Evolutionary conservation across 2,888 invertebrate genomes (phyloP).

Genomic region (Drosophila subsilvestris): DNA sequence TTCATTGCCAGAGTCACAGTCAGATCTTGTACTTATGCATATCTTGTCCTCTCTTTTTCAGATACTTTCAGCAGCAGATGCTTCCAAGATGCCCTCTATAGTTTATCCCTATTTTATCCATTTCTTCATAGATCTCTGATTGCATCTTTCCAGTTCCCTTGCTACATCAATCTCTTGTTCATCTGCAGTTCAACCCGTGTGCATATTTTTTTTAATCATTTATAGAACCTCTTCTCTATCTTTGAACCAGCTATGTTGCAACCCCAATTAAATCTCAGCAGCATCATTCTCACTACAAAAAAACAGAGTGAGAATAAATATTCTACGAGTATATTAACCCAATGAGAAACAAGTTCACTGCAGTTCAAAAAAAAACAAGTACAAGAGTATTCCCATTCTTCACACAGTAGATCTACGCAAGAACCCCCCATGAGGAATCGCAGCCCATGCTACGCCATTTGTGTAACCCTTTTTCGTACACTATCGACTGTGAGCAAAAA

Average conservation of each 20-base stretch:
- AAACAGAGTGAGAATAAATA: neutral
- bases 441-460: neutral
- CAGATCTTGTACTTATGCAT: too few species aligned
- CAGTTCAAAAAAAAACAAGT: neutral
- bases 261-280: neutral
- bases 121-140: neutral
- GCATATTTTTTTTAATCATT: neutral
- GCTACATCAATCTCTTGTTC: neutral
- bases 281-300: too few species aligned
- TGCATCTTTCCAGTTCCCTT: neutral
- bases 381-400: slow-evolving; percentile 4
- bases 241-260: neutral
- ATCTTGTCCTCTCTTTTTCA: neutral
- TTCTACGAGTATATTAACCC: slow-evolving; percentile 12
- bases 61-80: neutral
- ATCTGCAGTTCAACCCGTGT: neutral
- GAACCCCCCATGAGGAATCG: slow-evolving; percentile 8
- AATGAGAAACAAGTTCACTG: slow-evolving; percentile 33
- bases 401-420: slow-evolving; percentile 19
- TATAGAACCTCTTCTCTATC: neutral
- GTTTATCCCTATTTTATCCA: neutral
- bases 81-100: neutral
- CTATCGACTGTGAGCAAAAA: slow-evolving; percentile 10
- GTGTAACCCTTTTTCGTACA: slow-evolving; percentile 26
- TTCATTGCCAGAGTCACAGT: too few species aligned